Percentiles rank a stretch among this genome's conserved stretches.
phyloP scores from a whole-genome alignment of 2,113 vertebrate species.

The Neogale vison region DNA sequence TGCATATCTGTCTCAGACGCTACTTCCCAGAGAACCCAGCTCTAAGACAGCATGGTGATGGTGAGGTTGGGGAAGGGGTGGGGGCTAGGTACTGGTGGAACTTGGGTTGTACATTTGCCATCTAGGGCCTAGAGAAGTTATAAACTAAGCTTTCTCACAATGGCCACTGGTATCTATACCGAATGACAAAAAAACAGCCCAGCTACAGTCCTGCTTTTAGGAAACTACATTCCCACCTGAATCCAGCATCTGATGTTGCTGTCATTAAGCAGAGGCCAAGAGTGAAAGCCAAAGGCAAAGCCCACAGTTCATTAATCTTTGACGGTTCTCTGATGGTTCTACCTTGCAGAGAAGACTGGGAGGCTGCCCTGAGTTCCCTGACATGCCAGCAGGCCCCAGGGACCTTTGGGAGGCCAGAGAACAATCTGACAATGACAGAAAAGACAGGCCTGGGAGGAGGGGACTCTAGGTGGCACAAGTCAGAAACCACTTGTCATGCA shows the following conservation, averaged over 20 bases:
- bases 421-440: not conserved
- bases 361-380: not conserved
- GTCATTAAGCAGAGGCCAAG: not conserved
- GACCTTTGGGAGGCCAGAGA: not conserved
- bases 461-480: not conserved
- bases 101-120: not conserved
- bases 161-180: not conserved
- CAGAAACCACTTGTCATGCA: not conserved
- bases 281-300: not conserved
- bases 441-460: not conserved
- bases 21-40: not conserved
- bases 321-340: not conserved
- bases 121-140: not conserved
- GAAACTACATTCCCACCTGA: not conserved
- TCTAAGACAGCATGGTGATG: not conserved
- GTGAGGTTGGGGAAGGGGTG: rapidly evolving
- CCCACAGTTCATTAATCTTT: not conserved
- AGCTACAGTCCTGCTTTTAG: not conserved
- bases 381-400: not conserved
- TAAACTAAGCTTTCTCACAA: not conserved
- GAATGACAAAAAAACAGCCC: not conserved
- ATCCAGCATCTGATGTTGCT: not conserved
- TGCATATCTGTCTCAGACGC: not conserved
- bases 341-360: not conserved
- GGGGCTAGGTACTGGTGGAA: too few species aligned